Base-by-base conservation (phyloP, 2,113 vertebrate species). In the Melanerpes aurifrons region DNA sequence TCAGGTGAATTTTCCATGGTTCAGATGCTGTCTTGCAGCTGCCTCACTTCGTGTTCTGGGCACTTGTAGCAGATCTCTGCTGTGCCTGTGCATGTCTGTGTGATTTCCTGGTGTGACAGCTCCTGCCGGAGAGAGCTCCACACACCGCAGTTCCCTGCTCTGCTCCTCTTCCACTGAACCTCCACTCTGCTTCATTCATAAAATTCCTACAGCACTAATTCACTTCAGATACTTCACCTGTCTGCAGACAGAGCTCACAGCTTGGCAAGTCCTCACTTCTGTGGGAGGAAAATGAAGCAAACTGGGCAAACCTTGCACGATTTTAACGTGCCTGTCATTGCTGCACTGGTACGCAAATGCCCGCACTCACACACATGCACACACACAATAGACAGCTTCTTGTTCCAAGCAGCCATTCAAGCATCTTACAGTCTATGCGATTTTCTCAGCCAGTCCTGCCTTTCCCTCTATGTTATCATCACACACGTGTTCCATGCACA, bases 351-450 rank as follows among this genome's bases (percentile, higher is more conserved):
- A 72, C 35, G 29, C 61, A 61, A 77, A 54, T 15, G 4, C 76
- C 79, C 50, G 57, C 81, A 24, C n/a, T 35, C 58, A 10, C 76
- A 37, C 87, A 86, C 90, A 90, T 7, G 56, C 85, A 93, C 77
- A 80, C 50, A 48, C 50, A 50, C 78, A 81, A 32, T 2, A 90
- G 47, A 79, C 20, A 88, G 25, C 82, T 83, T 10, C 20, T 62
- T 91, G 74, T 83, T 80, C 78, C 48, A 74, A 86, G 79, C 82
- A 86, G 87, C 72, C 48, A 59, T 90, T 93, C 91, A 62, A 94
- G 79, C 79, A 75, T 32, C 87, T 91, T 85, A 74, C 1, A 0
- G 32, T 87, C 76, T 74, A 72, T 75, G 32, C 20, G 29, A 21
- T 93, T 81, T 54, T 54, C 87, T 87, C 79, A 90, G 87, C 85